These are phyloP conservation scores for Caenorhabditis brenneri DNA, from an alignment of 1,140 invertebrate genomes.

Conservation along the genomic window DNA sequence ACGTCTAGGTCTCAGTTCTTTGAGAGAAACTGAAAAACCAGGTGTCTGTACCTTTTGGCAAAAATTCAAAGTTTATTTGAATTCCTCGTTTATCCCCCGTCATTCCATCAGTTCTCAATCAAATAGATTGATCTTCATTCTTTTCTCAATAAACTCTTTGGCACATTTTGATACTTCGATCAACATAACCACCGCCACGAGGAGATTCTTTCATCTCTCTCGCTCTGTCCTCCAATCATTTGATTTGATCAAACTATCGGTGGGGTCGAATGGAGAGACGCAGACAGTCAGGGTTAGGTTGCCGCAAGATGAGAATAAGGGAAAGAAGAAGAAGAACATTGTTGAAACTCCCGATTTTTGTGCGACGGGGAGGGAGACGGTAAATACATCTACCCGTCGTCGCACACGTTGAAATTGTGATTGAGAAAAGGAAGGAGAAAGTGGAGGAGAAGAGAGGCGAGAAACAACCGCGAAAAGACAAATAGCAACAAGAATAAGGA, in stretches of 20 bases:
- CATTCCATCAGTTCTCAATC: no score
- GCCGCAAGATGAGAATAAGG: neutral
- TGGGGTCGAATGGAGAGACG: no score
- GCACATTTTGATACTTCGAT: constrained; percentile 31
- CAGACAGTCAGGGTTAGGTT: no score
- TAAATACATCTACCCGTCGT: neutral
- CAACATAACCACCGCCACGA: neutral
- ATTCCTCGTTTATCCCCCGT: no score
- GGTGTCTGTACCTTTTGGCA: no score
- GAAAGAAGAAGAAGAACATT: neutral
- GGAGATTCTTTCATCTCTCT: no score
- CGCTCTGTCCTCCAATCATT: neutral
- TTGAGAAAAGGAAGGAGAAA: neutral
- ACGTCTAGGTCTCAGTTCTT: no score
- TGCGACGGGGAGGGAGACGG: neutral
- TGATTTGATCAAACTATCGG: constrained; percentile 16
- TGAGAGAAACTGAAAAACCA: no score
- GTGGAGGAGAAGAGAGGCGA: neutral
- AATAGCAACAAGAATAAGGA: constrained; percentile 20
- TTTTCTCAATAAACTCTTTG: neutral
- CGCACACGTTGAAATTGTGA: constrained; percentile 1
- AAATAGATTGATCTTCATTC: no score
- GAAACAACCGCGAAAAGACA: constrained; percentile 27
- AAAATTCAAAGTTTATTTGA: no score
- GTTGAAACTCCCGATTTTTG: constrained; percentile 37